A percentile compares a stretch with the other conserved stretches of the same genome.
These are phyloP conservation scores for Chromoteleia sp. DNA, from an alignment of 2,888 invertebrate species.

Conservation along the genomic window DNA sequence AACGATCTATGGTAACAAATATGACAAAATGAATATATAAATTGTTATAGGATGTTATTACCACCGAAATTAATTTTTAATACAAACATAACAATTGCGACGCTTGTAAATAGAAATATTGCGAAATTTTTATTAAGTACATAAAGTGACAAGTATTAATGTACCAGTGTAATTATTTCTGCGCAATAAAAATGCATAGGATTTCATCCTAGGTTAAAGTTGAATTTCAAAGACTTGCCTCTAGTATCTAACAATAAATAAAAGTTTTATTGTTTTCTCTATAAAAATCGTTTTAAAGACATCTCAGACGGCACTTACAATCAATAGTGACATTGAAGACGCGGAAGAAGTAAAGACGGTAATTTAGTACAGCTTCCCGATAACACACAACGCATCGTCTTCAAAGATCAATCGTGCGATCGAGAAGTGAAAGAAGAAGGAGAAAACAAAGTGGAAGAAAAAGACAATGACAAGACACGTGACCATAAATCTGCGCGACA, in stretches of 20 bases:
- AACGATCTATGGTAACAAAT: conserved; percentile 57
- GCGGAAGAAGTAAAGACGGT: conserved; percentile 59
- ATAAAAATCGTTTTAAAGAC: conserved; percentile 52
- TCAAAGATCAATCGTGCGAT: conserved; percentile 63
- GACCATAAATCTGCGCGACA: conserved; percentile 46
- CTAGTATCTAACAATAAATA: conserved; percentile 44
- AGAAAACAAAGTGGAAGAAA: conserved; percentile 46
- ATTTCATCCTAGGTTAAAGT: conserved; percentile 57
- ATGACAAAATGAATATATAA: conserved; percentile 54
- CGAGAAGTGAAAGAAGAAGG: conserved; percentile 17
- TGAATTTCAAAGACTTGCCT: conserved; percentile 45
- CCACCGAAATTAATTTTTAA: conserved; percentile 18
- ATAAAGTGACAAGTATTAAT: conserved; percentile 24
- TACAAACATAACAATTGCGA: not conserved
- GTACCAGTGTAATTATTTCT: conserved; percentile 33
- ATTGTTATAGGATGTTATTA: not conserved
- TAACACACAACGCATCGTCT: conserved; percentile 56
- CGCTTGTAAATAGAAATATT: not conserved
- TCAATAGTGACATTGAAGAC: conserved; percentile 64
- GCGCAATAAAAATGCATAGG: conserved; percentile 13
- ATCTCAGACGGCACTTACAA: conserved; percentile 47
- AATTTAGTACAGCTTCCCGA: conserved; percentile 64
- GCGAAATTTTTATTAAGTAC: no score
- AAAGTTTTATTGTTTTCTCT: conserved; percentile 54
- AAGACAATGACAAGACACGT: conserved; percentile 35